A percentile compares a stretch with the other conserved stretches of the same genome.
Conservation (phyloP, 2,888 invertebrate species). For the Vanessa cardui region DNA sequence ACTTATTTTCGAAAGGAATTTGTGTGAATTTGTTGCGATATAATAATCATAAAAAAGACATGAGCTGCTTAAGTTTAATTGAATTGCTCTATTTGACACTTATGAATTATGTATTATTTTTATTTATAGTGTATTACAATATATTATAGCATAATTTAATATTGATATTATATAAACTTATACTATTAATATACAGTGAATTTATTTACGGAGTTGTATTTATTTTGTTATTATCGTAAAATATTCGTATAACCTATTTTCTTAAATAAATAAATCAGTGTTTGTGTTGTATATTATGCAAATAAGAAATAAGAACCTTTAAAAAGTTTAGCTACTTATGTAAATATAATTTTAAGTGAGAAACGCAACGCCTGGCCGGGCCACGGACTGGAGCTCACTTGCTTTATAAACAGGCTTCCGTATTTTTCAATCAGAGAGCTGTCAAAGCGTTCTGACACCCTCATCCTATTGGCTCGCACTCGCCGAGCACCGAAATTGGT, state of each 20-base stretch:
- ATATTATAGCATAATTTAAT: background rate
- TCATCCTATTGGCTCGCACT: constrained; percentile 83
- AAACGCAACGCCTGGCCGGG: constrained; percentile 36
- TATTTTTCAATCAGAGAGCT: constrained; percentile 86
- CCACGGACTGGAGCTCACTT: constrained; percentile 61
- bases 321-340: constrained; percentile 27
- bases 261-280: background rate
- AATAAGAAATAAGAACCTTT: background rate
- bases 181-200: background rate
- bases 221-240: background rate
- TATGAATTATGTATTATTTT: background rate
- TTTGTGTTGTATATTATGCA: background rate
- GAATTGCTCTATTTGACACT: background rate
- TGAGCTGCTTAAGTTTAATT: background rate
- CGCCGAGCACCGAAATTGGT: constrained; percentile 83
- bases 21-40: constrained; percentile 17
- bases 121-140: background rate
- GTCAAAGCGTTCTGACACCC: constrained; percentile 85
- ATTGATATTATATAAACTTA: background rate
- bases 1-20: constrained; percentile 24
- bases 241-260: background rate
- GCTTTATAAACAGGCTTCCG: constrained; percentile 83
- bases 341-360: constrained; percentile 17
- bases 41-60: background rate
- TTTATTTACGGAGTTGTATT: background rate